Base-by-base conservation (phyloP, 2,888 invertebrate species). In the Griposia aprilina region DNA sequence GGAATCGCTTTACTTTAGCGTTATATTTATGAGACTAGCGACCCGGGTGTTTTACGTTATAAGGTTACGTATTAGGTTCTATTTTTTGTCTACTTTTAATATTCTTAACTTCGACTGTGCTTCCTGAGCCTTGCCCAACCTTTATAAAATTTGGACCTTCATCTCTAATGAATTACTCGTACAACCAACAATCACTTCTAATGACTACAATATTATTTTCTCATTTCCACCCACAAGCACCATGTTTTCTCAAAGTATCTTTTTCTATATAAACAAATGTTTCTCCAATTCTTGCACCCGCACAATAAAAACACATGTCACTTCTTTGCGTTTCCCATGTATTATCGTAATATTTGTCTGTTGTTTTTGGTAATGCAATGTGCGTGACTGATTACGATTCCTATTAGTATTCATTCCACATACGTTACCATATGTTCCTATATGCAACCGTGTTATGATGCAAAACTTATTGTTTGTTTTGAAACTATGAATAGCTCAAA, bases 271-370 rank as follows among this genome's bases (percentile, higher is more conserved):
- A 63, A 63, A 59, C n/a, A 59, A 68, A 57, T 57, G 23, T 26
- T 83, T 62, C 20, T 69, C 30, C 23, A 8, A 36, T 48, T 52
- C 20, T 11, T 75, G 52, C 7, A 52, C 30, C 8, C 6, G 11
- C 45, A 57, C 17, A 41, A 65, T 59, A 59, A 55, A 57, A n/a
- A 15, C n/a, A 71, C 20, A 30, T 57, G 75, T 62, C 55, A 26
- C 63, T 36, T 52, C 5, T 45, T 30, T n/a, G 23, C 26, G 52
- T 68, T 52, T 59, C 65, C 13, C 20, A 26, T 66, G 67, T 76
- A 57, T 66, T 74, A 77, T 85, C 80, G 36, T 77, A 79, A 83
- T 81, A 63, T 48, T 10, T 41, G 2, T n/a, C 13, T 69, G 17
- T 67, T 70, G 65, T 67, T 74, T 78, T 79, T 83, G 67, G 81